These are phyloP conservation scores for Enteromius viviparus DNA, from an alignment of 2,797 vertebrate genomes.

Conservation along the genomic window DNA sequence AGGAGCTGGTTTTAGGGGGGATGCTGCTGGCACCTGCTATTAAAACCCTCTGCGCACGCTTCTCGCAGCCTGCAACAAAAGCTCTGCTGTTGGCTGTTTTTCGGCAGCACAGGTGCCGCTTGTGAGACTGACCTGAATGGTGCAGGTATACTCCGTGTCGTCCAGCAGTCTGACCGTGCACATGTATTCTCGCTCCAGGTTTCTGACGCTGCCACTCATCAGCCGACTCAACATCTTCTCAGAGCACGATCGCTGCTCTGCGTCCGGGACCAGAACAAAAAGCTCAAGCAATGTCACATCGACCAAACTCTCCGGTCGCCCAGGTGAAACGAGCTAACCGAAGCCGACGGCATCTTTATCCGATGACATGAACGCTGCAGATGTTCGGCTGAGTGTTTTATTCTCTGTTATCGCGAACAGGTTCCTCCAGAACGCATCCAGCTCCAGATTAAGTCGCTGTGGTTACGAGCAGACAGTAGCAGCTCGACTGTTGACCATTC, in stretches of 20 bases:
- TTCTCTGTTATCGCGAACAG: conserved; percentile 61
- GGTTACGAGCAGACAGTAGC: conserved; percentile 47
- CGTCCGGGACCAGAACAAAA: conserved; percentile 78
- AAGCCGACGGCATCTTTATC: conserved; percentile 71
- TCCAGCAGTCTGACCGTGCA: conserved; percentile 97
- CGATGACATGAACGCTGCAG: conserved; percentile 62
- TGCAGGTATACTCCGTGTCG: conserved; percentile 97
- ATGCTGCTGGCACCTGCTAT: conserved; percentile 34
- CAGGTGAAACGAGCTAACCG: conserved; percentile 65
- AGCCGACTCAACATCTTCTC: conserved; percentile 98
- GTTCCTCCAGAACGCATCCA: conserved; percentile 71
- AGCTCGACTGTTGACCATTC: conserved; percentile 72
- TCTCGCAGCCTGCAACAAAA: conserved; percentile 51
- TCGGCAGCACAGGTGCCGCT: conserved; percentile 41
- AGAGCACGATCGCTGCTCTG: conserved; percentile 67
- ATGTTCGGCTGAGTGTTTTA: conserved; percentile 54
- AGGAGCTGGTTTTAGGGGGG: conserved; percentile 24
- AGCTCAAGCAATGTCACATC: conserved; percentile 74
- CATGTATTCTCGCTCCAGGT: conserved; percentile 94
- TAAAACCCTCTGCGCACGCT: conserved; percentile 52
- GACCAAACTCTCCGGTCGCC: conserved; percentile 67
- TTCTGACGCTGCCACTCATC: conserved; percentile 97
- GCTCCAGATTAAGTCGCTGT: conserved; percentile 61
- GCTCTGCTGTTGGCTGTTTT: conserved; percentile 43
- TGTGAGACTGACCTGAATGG: conserved; percentile 88